phyloP scores from a whole-genome alignment of 1,140 invertebrate genomes.

The Papilio polytes region DNA sequence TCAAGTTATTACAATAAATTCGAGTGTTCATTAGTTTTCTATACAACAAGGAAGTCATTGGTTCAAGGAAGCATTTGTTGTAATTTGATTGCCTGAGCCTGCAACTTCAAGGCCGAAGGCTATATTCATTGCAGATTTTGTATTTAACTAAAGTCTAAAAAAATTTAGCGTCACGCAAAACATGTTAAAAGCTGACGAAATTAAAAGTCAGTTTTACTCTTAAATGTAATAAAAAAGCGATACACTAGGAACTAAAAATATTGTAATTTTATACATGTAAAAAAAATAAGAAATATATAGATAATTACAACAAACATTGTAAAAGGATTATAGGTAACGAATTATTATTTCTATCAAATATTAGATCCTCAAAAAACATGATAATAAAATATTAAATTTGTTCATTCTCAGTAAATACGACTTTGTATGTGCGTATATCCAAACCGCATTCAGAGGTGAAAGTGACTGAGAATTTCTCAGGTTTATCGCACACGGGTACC shows the following conservation, averaged over 20 bases:
- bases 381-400: not conserved
- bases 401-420: conserved; percentile 59
- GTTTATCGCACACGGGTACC: conserved; percentile 58
- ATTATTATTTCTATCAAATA: too few species aligned
- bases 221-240: not conserved
- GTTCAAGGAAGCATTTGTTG: conserved; percentile 26
- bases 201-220: conserved; percentile 14
- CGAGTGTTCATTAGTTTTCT: not conserved
- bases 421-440: conserved; percentile 74
- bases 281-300: not conserved
- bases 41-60: conserved; percentile 20
- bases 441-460: conserved; percentile 76
- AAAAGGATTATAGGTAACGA: not conserved
- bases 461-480: conserved; percentile 70
- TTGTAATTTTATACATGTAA: not conserved
- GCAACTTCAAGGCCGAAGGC: conserved; percentile 9
- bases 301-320: conserved; percentile 1
- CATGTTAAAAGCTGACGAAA: conserved; percentile 11
- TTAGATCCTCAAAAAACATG: not conserved
- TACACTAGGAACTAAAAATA: not conserved
- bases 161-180: conserved; percentile 1
- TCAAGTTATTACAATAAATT: not conserved
- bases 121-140: conserved; percentile 11
- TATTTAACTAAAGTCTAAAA: not conserved
- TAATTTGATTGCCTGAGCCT: conserved; percentile 25